Percentiles rank a stretch among this genome's conserved stretches.
Conservation (phyloP, 2,888 invertebrate species). For the Lasiommata megera region DNA sequence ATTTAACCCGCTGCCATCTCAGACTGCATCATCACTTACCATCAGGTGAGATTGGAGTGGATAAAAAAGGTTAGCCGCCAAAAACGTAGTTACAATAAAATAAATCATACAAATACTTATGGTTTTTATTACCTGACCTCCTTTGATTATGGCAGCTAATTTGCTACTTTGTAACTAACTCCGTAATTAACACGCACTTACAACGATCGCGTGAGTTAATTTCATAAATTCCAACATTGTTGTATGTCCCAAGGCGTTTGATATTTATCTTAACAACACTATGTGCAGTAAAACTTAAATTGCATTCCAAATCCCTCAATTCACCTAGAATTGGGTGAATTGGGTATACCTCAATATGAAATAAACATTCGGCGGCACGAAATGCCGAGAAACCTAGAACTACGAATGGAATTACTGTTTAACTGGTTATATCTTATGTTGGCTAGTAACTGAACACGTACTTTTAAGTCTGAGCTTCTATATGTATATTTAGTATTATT, state of each 20-base stretch:
- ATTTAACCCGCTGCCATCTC: no score
- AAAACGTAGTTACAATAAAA: no score
- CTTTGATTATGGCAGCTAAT: not conserved
- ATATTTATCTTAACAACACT: conserved; percentile 3
- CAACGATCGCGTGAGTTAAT: not conserved
- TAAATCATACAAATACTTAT: no score
- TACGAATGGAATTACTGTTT: no score
- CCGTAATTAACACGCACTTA: conserved; percentile 10
- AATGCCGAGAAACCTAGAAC: not conserved
- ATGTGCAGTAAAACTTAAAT: not conserved
- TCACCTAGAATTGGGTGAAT: no score
- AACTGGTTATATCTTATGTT: no score
- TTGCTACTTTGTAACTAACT: conserved; percentile 32
- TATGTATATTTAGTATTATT: no score
- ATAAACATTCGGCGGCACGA: not conserved
- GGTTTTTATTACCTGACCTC: not conserved
- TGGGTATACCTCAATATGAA: not conserved
- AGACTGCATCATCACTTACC: no score
- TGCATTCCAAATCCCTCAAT: not conserved
- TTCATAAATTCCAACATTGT: conserved; percentile 6
- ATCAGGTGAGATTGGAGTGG: no score
- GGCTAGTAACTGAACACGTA: no score
- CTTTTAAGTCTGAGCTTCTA: no score
- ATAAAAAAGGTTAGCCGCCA: no score
- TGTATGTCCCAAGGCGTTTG: conserved; percentile 3